Evolutionary conservation across 2,797 vertebrate genomes (phyloP).

Genomic region (Diceros bicornis): DNA sequence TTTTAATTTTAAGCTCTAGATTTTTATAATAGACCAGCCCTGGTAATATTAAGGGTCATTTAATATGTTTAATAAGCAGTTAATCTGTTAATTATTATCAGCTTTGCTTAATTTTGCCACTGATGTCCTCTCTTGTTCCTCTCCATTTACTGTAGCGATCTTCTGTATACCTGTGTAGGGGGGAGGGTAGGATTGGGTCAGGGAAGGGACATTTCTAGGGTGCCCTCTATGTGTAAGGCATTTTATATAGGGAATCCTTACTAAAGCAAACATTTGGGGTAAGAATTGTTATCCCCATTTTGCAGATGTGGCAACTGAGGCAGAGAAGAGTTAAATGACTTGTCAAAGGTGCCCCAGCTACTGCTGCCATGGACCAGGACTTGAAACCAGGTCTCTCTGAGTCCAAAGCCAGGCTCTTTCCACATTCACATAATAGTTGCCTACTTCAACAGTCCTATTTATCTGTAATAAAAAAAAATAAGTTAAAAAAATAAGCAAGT

Average conservation of each 20-base stretch:
- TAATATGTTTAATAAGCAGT: too few relatives aligned
- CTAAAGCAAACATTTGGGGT: background rate
- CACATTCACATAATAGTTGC: background rate
- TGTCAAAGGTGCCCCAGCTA: background rate
- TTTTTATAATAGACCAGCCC: background rate
- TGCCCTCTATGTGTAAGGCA: background rate
- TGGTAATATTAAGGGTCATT: background rate
- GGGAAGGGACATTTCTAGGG: background rate
- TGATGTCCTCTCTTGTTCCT: background rate
- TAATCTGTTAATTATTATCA: conserved; percentile 14
- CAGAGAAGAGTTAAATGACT: background rate
- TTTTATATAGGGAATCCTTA: background rate
- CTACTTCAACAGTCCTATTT: background rate
- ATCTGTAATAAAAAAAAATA: background rate
- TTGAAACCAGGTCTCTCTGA: conserved; percentile 24
- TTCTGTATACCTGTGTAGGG: background rate
- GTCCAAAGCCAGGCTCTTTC: background rate
- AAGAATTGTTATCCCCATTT: background rate
- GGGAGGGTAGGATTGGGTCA: background rate
- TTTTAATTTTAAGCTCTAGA: background rate
- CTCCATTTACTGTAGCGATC: background rate
- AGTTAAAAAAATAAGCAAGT: background rate
- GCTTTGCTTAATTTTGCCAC: conserved; percentile 17
- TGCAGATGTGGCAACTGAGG: background rate
- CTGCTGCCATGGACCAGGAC: background rate